These are phyloP conservation scores for Microplitis deprimator DNA, from an alignment of 2,888 invertebrate genomes.

Conservation along the genomic window DNA sequence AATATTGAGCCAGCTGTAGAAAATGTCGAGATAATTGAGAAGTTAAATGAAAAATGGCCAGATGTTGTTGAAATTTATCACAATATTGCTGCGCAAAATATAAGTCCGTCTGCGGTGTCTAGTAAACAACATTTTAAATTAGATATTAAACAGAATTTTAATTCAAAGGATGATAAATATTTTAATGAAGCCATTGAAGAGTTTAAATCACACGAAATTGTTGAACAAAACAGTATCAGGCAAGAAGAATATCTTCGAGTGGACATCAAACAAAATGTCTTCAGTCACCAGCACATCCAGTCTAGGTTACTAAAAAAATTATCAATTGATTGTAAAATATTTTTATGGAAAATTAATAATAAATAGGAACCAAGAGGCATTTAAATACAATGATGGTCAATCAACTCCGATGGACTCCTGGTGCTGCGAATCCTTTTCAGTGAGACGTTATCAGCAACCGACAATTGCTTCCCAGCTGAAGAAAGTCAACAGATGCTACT, in stretches of 20 bases:
- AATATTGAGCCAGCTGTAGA: not conserved
- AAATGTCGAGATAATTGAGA: not conserved
- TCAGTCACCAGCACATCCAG: not conserved
- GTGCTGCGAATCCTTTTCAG: slow-evolving; percentile 49
- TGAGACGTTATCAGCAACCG: slow-evolving; percentile 74
- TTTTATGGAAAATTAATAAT: not conserved
- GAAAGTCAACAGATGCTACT: slow-evolving; percentile 74
- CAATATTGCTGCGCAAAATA: slow-evolving; percentile 58
- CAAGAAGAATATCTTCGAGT: not conserved
- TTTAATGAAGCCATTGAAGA: not conserved
- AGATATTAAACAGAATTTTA: slow-evolving; percentile 14
- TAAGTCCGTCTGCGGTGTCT: slow-evolving; percentile 54
- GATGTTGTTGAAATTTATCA: slow-evolving; percentile 59
- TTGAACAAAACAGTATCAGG: slow-evolving; percentile 23
- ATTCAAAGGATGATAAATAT: not conserved
- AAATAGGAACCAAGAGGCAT: not conserved
- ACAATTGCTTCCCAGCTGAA: slow-evolving; percentile 80
- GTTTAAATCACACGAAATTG: no score
- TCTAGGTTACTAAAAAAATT: not conserved
- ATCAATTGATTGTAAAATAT: not conserved
- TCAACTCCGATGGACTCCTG: slow-evolving; percentile 4
- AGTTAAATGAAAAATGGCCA: not conserved
- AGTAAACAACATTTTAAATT: slow-evolving; percentile 50
- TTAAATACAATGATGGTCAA: slow-evolving; percentile 1
- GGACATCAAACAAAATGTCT: not conserved